Conservation (phyloP, 2,113 vertebrate genomes). For the Lasiurus borealis region DNA sequence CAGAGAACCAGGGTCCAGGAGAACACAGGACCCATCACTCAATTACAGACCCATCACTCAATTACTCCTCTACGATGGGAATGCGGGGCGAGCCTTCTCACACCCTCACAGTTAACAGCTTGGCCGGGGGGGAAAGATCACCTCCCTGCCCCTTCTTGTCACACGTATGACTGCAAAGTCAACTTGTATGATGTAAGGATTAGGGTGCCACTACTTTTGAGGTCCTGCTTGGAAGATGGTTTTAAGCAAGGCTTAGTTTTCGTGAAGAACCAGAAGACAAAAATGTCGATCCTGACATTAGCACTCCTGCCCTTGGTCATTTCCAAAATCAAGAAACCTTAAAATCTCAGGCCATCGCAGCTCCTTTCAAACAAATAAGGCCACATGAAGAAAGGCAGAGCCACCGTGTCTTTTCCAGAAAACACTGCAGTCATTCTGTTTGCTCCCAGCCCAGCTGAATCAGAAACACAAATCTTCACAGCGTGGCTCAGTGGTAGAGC, state of each 20-base stretch:
- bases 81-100: neutral
- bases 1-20: neutral
- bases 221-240: neutral
- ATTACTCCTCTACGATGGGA: neutral
- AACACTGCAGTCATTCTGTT: neutral
- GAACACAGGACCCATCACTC: neutral
- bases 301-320: neutral
- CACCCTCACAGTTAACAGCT: neutral
- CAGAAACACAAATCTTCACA: neutral
- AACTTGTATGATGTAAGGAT: neutral
- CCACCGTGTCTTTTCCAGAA: neutral
- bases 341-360: neutral
- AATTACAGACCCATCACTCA: neutral
- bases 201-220: neutral
- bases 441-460: neutral
- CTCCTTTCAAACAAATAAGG: neutral
- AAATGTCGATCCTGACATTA: neutral
- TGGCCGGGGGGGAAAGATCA: neutral
- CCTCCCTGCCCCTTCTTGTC: neutral
- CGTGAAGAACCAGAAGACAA: neutral
- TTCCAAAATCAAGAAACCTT: neutral
- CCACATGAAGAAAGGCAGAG: neutral
- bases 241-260: neutral
- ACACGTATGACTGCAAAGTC: neutral
- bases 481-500: too few species aligned